Evolutionary conservation across 2,797 vertebrate species (phyloP), one percentile per base, ranked within the genome.

Genomic region (Serranus cabrilla): DNA sequence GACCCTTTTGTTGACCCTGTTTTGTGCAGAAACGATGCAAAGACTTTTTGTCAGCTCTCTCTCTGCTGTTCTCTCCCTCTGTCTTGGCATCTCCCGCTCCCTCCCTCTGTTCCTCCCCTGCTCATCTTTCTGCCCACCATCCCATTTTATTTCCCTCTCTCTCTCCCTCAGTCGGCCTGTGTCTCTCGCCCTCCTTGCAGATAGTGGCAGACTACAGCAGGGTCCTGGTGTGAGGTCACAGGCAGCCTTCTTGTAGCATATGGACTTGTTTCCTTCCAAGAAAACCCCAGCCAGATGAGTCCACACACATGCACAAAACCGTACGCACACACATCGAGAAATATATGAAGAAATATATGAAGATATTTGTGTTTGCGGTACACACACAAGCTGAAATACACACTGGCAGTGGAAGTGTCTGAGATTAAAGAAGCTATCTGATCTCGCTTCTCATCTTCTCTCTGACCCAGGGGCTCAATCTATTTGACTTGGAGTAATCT

Each of bases 251-350:
- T 86, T 91, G 81, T 71, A 93, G 81, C 96, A 97, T 95, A 97
- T 95, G 96, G 95, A 92, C 90, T 62, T 72, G 81, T 94, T 96
- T 90, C 89, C 94, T 95, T 96, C 96, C 92, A 94, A 94, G 91
- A 94, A 94, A 91, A 83, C 47, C 85, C 75, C 86, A 63, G 90
- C 95, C 96, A 96, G 97, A 96, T 95, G 95, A 96, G 93, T 90
- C 81, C 90, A 84, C 91, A 82, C 87, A 85, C 74, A 49, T 11
- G 25, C 67, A 54, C 47, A 20, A 3, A 51, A 16, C 10, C 58
- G 27, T 27, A 76, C 34, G 43, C 17, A 37, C n/a, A 61, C 25
- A 66, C 37, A 67, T 0, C 0, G 0, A 50, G 13, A 75, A 31
- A 63, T 40, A 37, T 0, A 49, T 46, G 16, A 34, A 67, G 47